Evolutionary conservation across 2,888 invertebrate genomes (phyloP), one percentile per base, ranked within the genome.

Genomic region (Xestia rhomboidea): DNA sequence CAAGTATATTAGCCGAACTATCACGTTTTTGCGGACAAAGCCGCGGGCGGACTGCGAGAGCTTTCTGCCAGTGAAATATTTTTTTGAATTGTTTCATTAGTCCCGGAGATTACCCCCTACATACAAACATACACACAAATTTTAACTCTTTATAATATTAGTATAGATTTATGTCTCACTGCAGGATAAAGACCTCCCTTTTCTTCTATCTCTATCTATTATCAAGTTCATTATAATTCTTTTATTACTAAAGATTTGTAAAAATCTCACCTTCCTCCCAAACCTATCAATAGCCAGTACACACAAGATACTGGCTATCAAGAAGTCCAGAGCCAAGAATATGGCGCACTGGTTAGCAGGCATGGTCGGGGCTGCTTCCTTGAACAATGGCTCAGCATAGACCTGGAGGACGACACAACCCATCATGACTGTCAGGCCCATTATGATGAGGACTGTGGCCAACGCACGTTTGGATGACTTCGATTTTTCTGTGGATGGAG

Each of bases 331-430:
- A 0, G 95, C 96, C 54, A 96, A 80, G 18, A 94, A 87, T 70
- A 96, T 94, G 2, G 96, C 94, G 66, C 95, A 95, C 69, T 92
- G 90, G 81, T 94, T 96, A 0, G 96, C 89, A 7, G 94, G 91
- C 93, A 96, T 92, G 0, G 94, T 92, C 0, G 96, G 96, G 0
- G 95, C 92, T 0, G 96, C 96, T 68, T 95, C 94, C 63, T 91
- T 93, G 88, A 96, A 95, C 13, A 96, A 88, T 0, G 95, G 93
- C 77, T 96, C 96, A 0, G 96, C 96, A 76, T 95, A 96, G 2
- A 96, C 94, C 82, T 96, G 95, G 0, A 96, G 91, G 0, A 95
- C 95, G 1, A 95, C 90, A 10, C 94, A 92, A 0, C 96, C 96
- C 95, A 96, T 96, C 82, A 95, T 87, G n/a, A 93, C 94, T 0